Conservation (phyloP, 2,797 vertebrate species). For the Falco berigora region DNA sequence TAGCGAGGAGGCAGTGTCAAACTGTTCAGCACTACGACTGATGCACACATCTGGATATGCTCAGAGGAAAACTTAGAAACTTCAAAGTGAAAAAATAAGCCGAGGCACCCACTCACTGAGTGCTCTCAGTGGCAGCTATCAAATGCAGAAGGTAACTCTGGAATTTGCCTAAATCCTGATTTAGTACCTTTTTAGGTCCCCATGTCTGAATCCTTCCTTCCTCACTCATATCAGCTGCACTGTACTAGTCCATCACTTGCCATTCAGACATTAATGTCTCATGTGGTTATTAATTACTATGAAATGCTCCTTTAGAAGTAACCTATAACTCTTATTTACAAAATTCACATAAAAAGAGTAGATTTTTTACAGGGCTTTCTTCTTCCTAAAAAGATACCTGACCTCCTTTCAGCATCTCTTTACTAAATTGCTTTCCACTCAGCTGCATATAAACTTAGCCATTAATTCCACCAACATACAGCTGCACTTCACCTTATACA, state of each 20-base stretch:
- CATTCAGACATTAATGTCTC: neutral
- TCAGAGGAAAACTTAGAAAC: neutral
- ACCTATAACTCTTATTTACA: neutral
- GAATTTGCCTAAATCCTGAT: neutral
- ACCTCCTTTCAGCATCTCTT: neutral
- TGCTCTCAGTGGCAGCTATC: neutral
- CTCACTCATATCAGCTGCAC: neutral
- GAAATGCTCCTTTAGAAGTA: neutral
- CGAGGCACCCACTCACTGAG: neutral
- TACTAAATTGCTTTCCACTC: neutral
- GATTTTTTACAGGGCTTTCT: neutral
- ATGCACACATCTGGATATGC: neutral
- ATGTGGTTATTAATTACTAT: neutral
- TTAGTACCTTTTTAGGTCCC: neutral
- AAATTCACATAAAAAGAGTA: neutral
- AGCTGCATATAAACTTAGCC: neutral
- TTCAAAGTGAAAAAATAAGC: neutral
- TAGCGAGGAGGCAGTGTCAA: neutral
- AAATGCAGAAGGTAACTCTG: neutral
- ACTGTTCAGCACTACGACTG: neutral
- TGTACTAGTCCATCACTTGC: neutral
- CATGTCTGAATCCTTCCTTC: neutral
- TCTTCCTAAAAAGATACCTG: neutral
- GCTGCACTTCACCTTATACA: neutral
- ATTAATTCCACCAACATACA: neutral